phyloP scores from a whole-genome alignment of 1,140 invertebrate genomes.

The Listronotus bonariensis region DNA sequence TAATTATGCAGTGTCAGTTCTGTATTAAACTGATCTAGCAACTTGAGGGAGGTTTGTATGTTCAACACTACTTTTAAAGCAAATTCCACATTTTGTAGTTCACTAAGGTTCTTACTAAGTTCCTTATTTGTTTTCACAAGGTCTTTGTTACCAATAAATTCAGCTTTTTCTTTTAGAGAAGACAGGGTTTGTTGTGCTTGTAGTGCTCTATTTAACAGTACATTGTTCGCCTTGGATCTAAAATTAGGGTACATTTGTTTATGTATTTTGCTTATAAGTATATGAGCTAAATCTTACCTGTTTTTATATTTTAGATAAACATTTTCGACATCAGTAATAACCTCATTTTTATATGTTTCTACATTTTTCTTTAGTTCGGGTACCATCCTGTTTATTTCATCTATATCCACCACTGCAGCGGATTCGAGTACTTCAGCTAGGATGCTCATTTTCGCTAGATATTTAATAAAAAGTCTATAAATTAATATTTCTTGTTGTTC shows the following conservation, averaged over 20 bases:
- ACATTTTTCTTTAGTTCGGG: constrained; percentile 61
- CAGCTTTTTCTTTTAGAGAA: constrained; percentile 59
- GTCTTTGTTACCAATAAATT: constrained; percentile 63
- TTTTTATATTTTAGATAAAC: constrained; percentile 61
- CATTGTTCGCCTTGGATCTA: constrained; percentile 58
- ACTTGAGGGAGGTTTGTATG: constrained; percentile 59
- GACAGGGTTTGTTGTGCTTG: constrained; percentile 57
- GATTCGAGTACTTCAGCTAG: constrained; percentile 41
- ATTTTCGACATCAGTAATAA: constrained; percentile 60
- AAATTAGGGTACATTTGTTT: neutral
- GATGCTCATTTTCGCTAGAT: constrained; percentile 42
- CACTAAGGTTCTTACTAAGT: constrained; percentile 59
- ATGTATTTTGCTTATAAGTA: neutral
- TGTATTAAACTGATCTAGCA: constrained; percentile 58
- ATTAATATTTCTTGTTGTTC: too few relatives aligned
- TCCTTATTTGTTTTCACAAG: constrained; percentile 61
- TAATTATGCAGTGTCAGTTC: constrained; percentile 57
- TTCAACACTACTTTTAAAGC: constrained; percentile 59
- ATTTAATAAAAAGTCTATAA: too few relatives aligned
- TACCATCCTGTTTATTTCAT: constrained; percentile 59
- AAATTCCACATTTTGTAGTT: constrained; percentile 60
- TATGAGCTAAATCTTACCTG: constrained; percentile 37
- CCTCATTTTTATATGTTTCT: constrained; percentile 60
- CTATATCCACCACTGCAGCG: constrained; percentile 51
- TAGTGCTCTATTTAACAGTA: constrained; percentile 56